These are phyloP conservation scores for Agrilus planipennis DNA, from an alignment of 1,140 invertebrate species.

Conservation along the genomic window DNA sequence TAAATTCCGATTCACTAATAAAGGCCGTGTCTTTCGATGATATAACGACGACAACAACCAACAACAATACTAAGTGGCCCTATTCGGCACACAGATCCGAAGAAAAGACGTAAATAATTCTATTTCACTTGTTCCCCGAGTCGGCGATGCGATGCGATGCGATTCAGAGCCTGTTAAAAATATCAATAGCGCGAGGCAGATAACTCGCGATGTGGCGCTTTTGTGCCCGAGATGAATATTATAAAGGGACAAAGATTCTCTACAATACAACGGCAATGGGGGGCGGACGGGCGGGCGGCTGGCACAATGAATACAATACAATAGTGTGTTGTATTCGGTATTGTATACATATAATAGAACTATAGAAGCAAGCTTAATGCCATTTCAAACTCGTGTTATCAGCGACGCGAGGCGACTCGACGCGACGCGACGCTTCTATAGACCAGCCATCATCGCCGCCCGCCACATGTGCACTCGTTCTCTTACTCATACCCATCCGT, in stretches of 20 bases:
- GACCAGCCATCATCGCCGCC: too few species aligned
- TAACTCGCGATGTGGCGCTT: conserved; percentile 33
- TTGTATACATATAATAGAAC: conserved; percentile 36
- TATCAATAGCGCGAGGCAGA: conserved; percentile 33
- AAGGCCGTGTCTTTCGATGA: too few species aligned
- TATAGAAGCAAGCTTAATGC: conserved; percentile 36
- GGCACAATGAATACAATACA: conserved; percentile 33
- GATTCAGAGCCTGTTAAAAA: conserved; percentile 24
- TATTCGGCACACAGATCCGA: conserved; percentile 9
- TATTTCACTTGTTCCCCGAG: conserved; percentile 20
- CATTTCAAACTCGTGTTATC: conserved; percentile 35
- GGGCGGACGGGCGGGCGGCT: too few species aligned
- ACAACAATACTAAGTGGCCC: conserved; percentile 11
- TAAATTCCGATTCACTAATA: too few species aligned
- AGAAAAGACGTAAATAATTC: conserved; percentile 23
- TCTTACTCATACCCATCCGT: too few species aligned
- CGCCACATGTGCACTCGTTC: too few species aligned
- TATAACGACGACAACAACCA: too few species aligned
- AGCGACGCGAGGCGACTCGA: too few species aligned
- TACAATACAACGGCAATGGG: conserved; percentile 35
- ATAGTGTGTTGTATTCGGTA: conserved; percentile 35
- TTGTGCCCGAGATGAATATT: conserved; percentile 35
- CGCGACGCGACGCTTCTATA: too few species aligned
- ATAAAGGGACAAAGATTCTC: conserved; percentile 36
- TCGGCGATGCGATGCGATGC: too few species aligned